Base-by-base conservation (phyloP, 1,140 invertebrate species). In the Bacillus rossius region DNA sequence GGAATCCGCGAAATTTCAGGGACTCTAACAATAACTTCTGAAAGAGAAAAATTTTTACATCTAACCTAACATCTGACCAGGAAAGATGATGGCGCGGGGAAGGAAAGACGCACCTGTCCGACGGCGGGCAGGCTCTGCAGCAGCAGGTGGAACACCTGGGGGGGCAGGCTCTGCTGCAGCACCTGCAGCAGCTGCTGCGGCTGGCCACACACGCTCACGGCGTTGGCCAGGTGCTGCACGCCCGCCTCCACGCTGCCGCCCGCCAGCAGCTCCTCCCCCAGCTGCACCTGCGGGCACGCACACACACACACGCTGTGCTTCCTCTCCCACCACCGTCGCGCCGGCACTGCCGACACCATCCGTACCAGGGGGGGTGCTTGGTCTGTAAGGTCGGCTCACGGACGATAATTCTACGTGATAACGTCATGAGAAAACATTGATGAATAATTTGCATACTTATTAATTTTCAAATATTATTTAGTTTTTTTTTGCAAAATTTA, bases 151-250 rank as follows among this genome's bases (percentile, higher is more conserved):
- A 96, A 98, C 67, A 95, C 87, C 70, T 91, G 87, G 29, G 92
- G 89, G 59, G 95, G 93, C 68, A 98, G 79, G 52, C 94, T 96
- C 74, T 95, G 92, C 74, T 96, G 91, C n/a, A 98, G 77, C 53
- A 94, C 86, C 75, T 92, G 86, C 19, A 99, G 77, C 13, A 98
- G 76, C 69, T 97, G 92, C 64, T 93, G 86, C 0, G 94, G 93
- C 71, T 98, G 94, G 19, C 92, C 92, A 74, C 96, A 98, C 2
- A 98, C 90, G n/a, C 93, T 89, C 22, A 98, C 88, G 19, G 96
- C 96, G 73, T 94, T 94, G 23, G 89, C 88, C 58, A 99, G 81
- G 76, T 98, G 96, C 71, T 98, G 94, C 22, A 98, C 88, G 54
- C 92, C 96, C 42, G 82, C 85, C 61, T 96, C 92, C 57, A 95